These are phyloP conservation scores for Polypedilum vanderplanki DNA, from an alignment of 1,140 invertebrate genomes.

Conservation along the genomic window DNA sequence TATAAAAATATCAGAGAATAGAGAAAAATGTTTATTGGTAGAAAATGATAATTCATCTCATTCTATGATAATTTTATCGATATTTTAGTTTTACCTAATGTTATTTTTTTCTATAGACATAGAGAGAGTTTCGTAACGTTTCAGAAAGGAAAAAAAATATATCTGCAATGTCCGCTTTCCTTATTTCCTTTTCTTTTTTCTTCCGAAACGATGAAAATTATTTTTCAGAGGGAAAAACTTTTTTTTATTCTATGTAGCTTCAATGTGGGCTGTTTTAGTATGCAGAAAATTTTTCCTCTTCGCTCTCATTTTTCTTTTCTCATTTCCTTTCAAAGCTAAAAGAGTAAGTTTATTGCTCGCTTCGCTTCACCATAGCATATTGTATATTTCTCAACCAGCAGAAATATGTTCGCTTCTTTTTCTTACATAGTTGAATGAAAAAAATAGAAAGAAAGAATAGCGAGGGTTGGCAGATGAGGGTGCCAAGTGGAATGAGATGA, in stretches of 20 bases:
- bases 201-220: conserved; percentile 2
- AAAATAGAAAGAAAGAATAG: background rate
- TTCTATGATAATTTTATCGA: too few relatives aligned
- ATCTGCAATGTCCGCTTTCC: conserved; percentile 26
- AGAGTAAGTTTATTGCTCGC: conserved; percentile 14
- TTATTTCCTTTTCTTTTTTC: conserved; percentile 20
- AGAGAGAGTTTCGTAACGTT: background rate
- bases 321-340: background rate
- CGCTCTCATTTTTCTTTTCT: background rate
- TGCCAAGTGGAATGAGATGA: background rate
- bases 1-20: too few relatives aligned
- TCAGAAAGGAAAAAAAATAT: background rate
- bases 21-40: too few relatives aligned
- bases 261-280: background rate
- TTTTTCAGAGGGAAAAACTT: background rate
- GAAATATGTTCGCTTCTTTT: too few relatives aligned
- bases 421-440: background rate
- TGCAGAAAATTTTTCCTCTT: conserved; percentile 21
- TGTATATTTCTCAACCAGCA: conserved; percentile 19
- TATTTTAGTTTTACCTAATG: too few relatives aligned
- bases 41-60: too few relatives aligned
- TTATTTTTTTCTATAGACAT: too few relatives aligned
- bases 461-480: background rate
- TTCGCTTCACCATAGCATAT: background rate
- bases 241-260: background rate